Evolutionary conservation across 30 jellyfish, hydroid and myxozoan species (phyloP).

Genomic region (Hydractinia symbiolongicarpus): DNA sequence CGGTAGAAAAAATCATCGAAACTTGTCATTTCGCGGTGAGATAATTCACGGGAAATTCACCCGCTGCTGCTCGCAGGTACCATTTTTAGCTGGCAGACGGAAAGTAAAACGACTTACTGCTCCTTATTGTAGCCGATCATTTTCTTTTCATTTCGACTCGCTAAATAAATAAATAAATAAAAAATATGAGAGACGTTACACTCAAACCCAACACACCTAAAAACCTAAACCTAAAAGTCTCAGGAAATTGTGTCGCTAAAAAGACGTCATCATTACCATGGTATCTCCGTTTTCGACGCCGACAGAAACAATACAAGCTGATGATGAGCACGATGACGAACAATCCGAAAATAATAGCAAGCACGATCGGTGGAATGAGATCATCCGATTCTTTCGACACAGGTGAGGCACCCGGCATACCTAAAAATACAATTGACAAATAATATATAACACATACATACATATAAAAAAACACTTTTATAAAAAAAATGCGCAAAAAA

Average conservation of each 20-base stretch:
- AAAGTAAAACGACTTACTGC: background rate
- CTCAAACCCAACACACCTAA: background rate
- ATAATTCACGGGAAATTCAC: too few species aligned
- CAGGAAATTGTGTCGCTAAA: too few species aligned
- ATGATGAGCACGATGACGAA: constrained; percentile 62
- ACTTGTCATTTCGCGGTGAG: too few species aligned
- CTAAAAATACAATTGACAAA: constrained; percentile 17
- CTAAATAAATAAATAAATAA: background rate
- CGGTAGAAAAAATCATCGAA: too few species aligned
- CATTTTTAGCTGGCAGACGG: background rate
- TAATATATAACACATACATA: background rate
- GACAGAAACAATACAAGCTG: constrained; percentile 63
- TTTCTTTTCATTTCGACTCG: constrained; percentile 7
- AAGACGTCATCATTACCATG: constrained; percentile 20
- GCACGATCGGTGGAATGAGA: constrained; percentile 59
- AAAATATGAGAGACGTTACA: background rate
- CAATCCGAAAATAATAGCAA: constrained; percentile 65
- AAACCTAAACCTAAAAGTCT: background rate
- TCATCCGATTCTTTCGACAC: constrained; percentile 26
- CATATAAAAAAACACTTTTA: background rate
- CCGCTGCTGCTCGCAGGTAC: too few species aligned
- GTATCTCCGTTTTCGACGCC: constrained; percentile 59
- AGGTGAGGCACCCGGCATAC: constrained; percentile 23
- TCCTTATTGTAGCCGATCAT: background rate
- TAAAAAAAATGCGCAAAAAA: background rate